phyloP scores from a whole-genome alignment of 2,113 vertebrate species.

The Lepisosteus osseus region DNA sequence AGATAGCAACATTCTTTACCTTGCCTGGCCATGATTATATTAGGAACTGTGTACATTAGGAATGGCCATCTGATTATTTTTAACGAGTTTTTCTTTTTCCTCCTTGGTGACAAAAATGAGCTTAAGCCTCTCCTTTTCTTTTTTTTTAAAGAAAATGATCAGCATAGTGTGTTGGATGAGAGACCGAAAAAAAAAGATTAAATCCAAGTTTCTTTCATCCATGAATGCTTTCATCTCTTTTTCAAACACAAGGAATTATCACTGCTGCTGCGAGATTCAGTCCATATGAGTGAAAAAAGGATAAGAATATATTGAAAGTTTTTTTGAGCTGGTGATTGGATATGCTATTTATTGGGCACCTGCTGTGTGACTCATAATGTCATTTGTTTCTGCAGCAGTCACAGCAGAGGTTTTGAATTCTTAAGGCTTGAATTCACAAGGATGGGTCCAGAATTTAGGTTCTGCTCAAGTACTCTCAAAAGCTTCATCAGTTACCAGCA shows the following conservation, averaged over 20 bases:
- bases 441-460: too few species aligned
- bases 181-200: conserved; percentile 81
- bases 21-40: conserved; percentile 79
- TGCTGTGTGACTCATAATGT: conserved; percentile 1
- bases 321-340: neutral
- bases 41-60: conserved; percentile 80
- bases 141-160: conserved; percentile 67
- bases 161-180: conserved; percentile 79
- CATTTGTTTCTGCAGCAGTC: neutral
- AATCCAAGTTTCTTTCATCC: conserved; percentile 95
- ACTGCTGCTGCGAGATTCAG: conserved; percentile 77
- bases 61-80: conserved; percentile 79
- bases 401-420: too few species aligned
- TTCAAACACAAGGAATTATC: conserved; percentile 86
- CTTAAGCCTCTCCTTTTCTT: conserved; percentile 79
- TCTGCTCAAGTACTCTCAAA: too few species aligned
- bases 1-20: conserved; percentile 77
- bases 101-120: conserved; percentile 77
- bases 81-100: conserved; percentile 68
- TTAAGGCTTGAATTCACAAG: too few species aligned
- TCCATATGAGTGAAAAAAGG: conserved; percentile 74
- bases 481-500: too few species aligned
- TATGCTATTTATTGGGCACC: neutral
- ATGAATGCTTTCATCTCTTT: conserved; percentile 92
- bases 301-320: conserved; percentile 68